Percentiles rank a stretch among this genome's conserved stretches.
phyloP scores from a whole-genome alignment of 2,888 invertebrate genomes.

The Xestia c-nigrum region DNA sequence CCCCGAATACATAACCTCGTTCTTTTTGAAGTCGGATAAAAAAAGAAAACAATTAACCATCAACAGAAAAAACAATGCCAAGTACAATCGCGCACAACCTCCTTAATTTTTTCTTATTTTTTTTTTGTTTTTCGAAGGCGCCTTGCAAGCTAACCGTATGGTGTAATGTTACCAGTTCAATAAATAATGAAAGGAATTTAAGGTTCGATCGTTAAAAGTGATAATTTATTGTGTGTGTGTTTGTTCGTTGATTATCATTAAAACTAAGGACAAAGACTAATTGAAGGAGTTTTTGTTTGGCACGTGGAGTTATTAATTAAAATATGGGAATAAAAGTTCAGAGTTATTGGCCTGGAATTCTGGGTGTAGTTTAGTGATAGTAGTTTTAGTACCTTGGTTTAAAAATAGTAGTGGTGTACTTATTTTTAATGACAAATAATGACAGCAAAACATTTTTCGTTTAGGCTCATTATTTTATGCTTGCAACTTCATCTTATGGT shows the following conservation, averaged over 20 bases:
- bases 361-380: background rate
- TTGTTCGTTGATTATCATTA: constrained; percentile 56
- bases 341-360: background rate
- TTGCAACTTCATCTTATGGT: background rate
- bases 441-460: background rate
- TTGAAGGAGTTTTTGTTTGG: constrained; percentile 46
- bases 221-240: constrained; percentile 64
- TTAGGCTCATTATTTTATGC: background rate
- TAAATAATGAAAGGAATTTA: constrained; percentile 68
- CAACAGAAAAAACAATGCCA: constrained; percentile 16
- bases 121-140: constrained; percentile 53
- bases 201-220: constrained; percentile 61
- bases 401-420: background rate
- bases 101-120: constrained; percentile 29
- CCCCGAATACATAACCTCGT: background rate
- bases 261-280: constrained; percentile 56
- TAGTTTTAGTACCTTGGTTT: background rate
- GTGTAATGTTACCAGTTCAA: constrained; percentile 66
- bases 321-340: constrained; percentile 6
- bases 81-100: constrained; percentile 55
- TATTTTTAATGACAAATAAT: background rate
- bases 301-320: constrained; percentile 39
- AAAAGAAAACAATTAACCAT: constrained; percentile 16
- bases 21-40: background rate
- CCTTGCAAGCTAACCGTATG: constrained; percentile 46